Evolutionary conservation across 2,797 vertebrate genomes (phyloP).

Genomic region (Cheirogaleus major): DNA sequence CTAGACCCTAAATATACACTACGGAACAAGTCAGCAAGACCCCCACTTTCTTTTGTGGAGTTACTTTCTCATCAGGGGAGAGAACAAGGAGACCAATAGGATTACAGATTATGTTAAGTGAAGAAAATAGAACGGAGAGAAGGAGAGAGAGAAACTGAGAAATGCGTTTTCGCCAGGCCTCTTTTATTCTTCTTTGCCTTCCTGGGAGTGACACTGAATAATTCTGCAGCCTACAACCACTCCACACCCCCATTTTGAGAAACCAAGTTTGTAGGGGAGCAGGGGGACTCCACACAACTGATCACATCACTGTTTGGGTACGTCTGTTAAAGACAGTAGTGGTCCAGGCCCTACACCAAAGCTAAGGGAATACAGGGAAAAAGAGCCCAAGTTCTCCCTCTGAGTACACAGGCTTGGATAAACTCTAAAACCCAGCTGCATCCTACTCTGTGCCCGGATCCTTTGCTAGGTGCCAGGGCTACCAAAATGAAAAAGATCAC

Average conservation of each 20-base stretch:
- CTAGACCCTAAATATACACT: neutral
- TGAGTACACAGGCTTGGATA: neutral
- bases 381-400: neutral
- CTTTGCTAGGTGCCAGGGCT: neutral
- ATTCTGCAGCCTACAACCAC: too few species aligned
- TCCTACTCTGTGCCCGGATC: neutral
- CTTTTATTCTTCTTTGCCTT: neutral
- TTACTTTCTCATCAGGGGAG: neutral
- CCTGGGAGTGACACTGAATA: neutral
- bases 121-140: neutral
- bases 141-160: neutral
- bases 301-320: neutral
- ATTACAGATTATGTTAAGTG: neutral
- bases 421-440: neutral
- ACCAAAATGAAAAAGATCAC: neutral
- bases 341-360: neutral
- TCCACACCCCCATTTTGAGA: too few species aligned
- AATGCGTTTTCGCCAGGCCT: neutral
- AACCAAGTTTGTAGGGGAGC: neutral
- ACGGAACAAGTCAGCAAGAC: neutral
- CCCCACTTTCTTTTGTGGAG: neutral
- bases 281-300: neutral
- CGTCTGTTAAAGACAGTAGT: neutral
- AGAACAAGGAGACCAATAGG: neutral
- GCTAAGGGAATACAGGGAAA: neutral